A percentile compares a stretch with the other conserved stretches of the same genome.
Evolutionary conservation across 1,140 invertebrate species (phyloP).

Genomic region (Calliphora vicina): DNA sequence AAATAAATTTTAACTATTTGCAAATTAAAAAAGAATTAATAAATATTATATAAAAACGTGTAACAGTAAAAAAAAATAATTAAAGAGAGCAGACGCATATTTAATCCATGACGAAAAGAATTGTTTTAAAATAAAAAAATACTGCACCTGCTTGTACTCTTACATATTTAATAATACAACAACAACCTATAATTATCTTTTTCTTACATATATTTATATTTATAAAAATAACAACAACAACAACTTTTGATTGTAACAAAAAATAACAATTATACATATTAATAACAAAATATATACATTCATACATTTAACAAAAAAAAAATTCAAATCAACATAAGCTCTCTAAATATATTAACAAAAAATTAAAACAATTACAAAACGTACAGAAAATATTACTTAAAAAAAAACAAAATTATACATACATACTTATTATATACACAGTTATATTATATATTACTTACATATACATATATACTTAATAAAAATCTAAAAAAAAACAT

Average conservation of each 20-base stretch:
- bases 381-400: neutral
- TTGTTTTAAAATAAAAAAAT: neutral
- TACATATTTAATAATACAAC: constrained; percentile 11
- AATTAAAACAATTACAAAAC: neutral
- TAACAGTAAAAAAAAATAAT: constrained; percentile 16
- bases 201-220: neutral
- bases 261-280: constrained; percentile 10
- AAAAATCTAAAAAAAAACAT: neutral
- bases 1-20: neutral
- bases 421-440: neutral
- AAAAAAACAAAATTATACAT: neutral
- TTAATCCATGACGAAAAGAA: constrained; percentile 7
- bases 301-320: neutral
- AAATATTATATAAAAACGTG: neutral
- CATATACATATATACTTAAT: neutral
- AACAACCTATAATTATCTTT: constrained; percentile 10
- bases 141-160: constrained; percentile 26
- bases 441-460: neutral
- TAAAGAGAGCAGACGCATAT: constrained; percentile 1
- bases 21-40: neutral
- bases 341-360: constrained; percentile 5
- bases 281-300: neutral
- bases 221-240: neutral
- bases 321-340: neutral
- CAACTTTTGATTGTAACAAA: neutral